Conservation (phyloP, 2,113 vertebrate genomes). For the Oryzias melastigma region DNA sequence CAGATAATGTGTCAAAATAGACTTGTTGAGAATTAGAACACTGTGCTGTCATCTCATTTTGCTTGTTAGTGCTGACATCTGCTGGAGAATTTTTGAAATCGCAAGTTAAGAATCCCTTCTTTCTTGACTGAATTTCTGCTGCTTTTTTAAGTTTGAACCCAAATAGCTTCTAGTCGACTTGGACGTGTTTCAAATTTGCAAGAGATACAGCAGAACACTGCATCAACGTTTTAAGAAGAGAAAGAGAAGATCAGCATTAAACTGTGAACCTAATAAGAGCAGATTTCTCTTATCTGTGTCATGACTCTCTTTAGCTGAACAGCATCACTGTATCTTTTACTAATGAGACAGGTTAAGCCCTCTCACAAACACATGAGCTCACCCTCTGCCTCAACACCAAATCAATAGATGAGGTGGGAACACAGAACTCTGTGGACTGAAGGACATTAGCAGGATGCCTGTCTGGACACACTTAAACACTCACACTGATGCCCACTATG, state of each 20-base stretch:
- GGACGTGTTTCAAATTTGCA: neutral
- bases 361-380: slow-evolving; percentile 5
- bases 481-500: slow-evolving; percentile 15
- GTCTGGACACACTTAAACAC: slow-evolving; percentile 12
- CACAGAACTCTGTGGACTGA: slow-evolving; percentile 47
- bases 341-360: slow-evolving; percentile 12
- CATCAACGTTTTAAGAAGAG: neutral
- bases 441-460: slow-evolving; percentile 44
- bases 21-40: too few species aligned
- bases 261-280: slow-evolving; percentile 14
- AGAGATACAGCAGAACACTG: neutral
- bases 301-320: slow-evolving; percentile 12
- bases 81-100: slow-evolving; percentile 38
- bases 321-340: slow-evolving; percentile 23
- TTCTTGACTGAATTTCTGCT: neutral
- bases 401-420: slow-evolving; percentile 60
- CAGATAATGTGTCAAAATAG: too few species aligned
- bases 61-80: slow-evolving; percentile 51
- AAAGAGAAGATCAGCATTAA: neutral
- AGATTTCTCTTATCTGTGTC: slow-evolving; percentile 10
- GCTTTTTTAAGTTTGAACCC: neutral
- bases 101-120: neutral
- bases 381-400: slow-evolving; percentile 64
- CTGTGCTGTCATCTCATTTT: neutral
- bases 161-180: neutral